These are phyloP conservation scores for Drosophila ironensis DNA, from an alignment of 1,140 invertebrate species.

Conservation along the genomic window DNA sequence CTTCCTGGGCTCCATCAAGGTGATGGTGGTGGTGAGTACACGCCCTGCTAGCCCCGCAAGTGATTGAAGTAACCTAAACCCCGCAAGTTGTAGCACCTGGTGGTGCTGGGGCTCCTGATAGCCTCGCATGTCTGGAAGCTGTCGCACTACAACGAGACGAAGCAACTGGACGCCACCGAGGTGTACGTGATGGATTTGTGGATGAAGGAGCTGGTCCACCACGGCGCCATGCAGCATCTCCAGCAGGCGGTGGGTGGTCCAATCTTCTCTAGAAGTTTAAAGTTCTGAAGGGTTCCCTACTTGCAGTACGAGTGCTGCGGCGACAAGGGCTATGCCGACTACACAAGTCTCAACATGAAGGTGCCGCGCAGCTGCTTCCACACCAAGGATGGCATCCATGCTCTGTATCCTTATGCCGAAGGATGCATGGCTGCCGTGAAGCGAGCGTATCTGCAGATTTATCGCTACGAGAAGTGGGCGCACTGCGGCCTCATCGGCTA, in stretches of 20 bases:
- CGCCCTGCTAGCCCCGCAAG: too few species aligned
- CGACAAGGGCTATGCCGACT: constrained; percentile 49
- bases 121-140: constrained; percentile 60
- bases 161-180: constrained; percentile 48
- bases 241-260: constrained; percentile 43
- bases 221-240: constrained; percentile 62
- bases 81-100: constrained; percentile 43
- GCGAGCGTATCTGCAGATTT: constrained; percentile 53
- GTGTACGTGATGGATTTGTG: constrained; percentile 58
- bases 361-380: constrained; percentile 67
- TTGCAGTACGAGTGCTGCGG: constrained; percentile 72
- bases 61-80: background rate
- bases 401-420: constrained; percentile 60
- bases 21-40: constrained; percentile 57
- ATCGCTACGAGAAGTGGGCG: constrained; percentile 58
- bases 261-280: too few species aligned
- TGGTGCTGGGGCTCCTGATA: constrained; percentile 50
- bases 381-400: constrained; percentile 53
- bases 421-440: constrained; percentile 66
- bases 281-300: background rate
- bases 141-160: constrained; percentile 60
- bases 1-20: constrained; percentile 70
- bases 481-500: constrained; percentile 64
- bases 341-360: constrained; percentile 42
- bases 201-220: constrained; percentile 59